Evolutionary conservation across 2,888 invertebrate species (phyloP).

Genomic region (Pristionchus maxplancki): DNA sequence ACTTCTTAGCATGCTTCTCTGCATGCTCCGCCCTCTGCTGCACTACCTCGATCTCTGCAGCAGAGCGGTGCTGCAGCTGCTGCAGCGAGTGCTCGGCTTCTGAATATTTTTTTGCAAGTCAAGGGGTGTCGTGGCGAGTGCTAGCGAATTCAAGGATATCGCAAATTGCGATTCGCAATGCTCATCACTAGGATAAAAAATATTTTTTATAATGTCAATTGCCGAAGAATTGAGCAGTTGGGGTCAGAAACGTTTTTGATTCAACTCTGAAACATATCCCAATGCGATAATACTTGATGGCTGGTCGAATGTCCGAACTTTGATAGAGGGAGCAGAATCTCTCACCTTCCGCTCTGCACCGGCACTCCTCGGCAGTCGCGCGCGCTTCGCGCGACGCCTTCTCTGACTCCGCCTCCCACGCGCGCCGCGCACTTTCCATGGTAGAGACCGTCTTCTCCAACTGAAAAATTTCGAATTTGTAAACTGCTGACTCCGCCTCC

Average conservation of each 20-base stretch:
- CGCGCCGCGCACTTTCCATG: background rate
- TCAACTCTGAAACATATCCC: background rate
- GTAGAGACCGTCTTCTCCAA: background rate
- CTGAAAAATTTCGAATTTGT: background rate
- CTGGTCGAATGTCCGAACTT: too few relatives aligned
- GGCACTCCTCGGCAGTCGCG: background rate
- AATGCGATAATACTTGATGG: too few relatives aligned
- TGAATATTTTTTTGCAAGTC: too few relatives aligned
- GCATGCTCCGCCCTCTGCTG: background rate
- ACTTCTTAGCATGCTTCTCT: conserved; percentile 1
- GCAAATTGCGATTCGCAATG: too few relatives aligned
- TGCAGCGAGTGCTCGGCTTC: conserved; percentile 8
- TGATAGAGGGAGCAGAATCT: too few relatives aligned
- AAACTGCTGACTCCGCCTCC: conserved; percentile 26
- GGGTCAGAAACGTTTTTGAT: too few relatives aligned
- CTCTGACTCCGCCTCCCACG: conserved; percentile 1
- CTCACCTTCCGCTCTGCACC: conserved; percentile 14
- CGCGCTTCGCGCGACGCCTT: background rate
- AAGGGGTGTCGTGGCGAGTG: too few relatives aligned
- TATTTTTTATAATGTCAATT: too few relatives aligned
- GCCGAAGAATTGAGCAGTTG: too few relatives aligned
- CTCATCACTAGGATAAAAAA: too few relatives aligned
- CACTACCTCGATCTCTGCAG: background rate
- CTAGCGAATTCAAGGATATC: too few relatives aligned
- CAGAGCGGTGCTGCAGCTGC: background rate